Percentiles rank a stretch among this genome's conserved stretches.
Evolutionary conservation across 2,888 invertebrate species (phyloP).

Genomic region (Neuroscelio doddi): DNA sequence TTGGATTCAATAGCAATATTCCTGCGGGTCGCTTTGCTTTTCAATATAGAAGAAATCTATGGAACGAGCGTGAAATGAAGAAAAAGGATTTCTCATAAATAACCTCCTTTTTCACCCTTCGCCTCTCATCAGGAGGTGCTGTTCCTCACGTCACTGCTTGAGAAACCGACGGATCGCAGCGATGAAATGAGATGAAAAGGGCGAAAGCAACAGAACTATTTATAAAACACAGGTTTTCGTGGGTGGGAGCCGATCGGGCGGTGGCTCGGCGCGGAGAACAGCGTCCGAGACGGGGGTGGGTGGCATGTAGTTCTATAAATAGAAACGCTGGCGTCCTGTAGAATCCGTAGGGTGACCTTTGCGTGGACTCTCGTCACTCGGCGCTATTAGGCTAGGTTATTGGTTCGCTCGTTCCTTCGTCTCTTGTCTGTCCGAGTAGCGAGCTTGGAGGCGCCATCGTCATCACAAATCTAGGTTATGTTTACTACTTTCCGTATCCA

Average conservation of each 20-base stretch:
- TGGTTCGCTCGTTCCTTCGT: slow-evolving; percentile 42
- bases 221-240: slow-evolving; percentile 58
- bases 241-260: slow-evolving; percentile 49
- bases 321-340: slow-evolving; percentile 56
- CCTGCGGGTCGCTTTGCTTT: too few species aligned
- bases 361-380: slow-evolving; percentile 50
- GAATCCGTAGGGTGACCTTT: slow-evolving; percentile 61
- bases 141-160: neutral
- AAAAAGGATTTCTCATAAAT: slow-evolving; percentile 11
- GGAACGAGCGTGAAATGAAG: too few species aligned
- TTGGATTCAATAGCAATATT: too few species aligned
- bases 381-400: slow-evolving; percentile 63
- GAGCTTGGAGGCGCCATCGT: neutral
- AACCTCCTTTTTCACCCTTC: slow-evolving; percentile 10
- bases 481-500: slow-evolving; percentile 51
- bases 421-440: slow-evolving; percentile 18
- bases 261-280: slow-evolving; percentile 20
- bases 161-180: slow-evolving; percentile 1
- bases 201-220: slow-evolving; percentile 51
- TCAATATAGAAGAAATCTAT: too few species aligned
- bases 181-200: slow-evolving; percentile 13
- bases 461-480: slow-evolving; percentile 59
- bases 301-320: slow-evolving; percentile 59
- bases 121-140: slow-evolving; percentile 8
- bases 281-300: slow-evolving; percentile 43